Evolutionary conservation across 2,888 invertebrate species (phyloP), one percentile per base, ranked within the genome.

Genomic region (Doris montereyensis): DNA sequence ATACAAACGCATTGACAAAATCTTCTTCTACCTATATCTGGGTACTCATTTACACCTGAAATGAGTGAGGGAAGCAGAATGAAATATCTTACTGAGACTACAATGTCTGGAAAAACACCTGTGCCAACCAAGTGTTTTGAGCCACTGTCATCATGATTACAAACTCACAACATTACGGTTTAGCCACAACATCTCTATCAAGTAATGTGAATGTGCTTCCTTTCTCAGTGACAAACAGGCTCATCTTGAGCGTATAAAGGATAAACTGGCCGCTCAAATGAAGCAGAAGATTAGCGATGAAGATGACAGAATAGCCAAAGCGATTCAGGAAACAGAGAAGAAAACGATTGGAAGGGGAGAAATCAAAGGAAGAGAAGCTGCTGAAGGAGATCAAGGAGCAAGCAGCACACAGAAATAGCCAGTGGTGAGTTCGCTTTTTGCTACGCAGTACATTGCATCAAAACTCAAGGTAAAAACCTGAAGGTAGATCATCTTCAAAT

Each of bases 251-350:
- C 83, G 82, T 35, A 91, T 91, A 75, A 82, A 89, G 24, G 87
- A 89, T 77, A 90, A 89, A 81, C 85, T 91, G 17, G 83, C 85
- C 0, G 88, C 89, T 26, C 89, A 90, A 83, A 86, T 90, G 86
- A 88, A 89, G 82, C 87, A 89, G 84, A 86, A 86, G 65, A 83
- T 88, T 17, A 88, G 89, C 75, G 90, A 91, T 81, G 91, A 92
- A 78, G 90, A 91, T 76, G 89, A 87, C 32, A 82, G 90, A 58
- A 88, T 90, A 72, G 79, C 82, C 32, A 81, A 81, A 71, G 91
- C 90, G 2, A 86, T 86, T 21, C 85, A 84, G 77, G 91, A 91
- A 81, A 85, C 81, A 0, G 91, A 91, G 81, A 88, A 85, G 74
- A 90, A n/a, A 88, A 80, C 77, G 83, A 24, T 83, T 81, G 0